phyloP scores from a whole-genome alignment of 2,113 vertebrate species.

The Neoarius graeffei region DNA sequence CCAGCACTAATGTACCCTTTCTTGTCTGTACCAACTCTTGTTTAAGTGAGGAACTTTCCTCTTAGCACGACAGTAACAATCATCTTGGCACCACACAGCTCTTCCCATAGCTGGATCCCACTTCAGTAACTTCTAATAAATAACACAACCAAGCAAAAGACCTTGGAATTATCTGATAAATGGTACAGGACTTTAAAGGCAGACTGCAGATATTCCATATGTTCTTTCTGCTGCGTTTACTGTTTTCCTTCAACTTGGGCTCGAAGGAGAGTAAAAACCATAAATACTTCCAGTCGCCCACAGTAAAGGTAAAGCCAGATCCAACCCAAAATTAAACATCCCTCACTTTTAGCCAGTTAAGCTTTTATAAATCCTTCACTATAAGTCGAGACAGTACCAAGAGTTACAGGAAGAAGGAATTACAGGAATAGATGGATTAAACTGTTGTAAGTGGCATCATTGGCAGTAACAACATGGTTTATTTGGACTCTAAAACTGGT shows the following conservation, averaged over 20 bases:
- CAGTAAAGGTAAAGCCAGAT: constrained; percentile 41
- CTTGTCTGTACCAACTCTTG: constrained; percentile 37
- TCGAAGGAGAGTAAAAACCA: constrained; percentile 28
- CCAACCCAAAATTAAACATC: constrained; percentile 33
- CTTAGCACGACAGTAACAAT: constrained; percentile 28
- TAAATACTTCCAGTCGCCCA: constrained; percentile 38
- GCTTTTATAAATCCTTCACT: constrained; percentile 29
- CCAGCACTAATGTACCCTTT: constrained; percentile 49
- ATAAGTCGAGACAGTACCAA: neutral
- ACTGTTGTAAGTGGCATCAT: neutral
- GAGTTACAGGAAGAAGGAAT: neutral
- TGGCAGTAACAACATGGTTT: neutral
- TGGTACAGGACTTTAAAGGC: constrained; percentile 40
- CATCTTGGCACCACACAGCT: constrained; percentile 29
- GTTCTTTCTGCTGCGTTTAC: constrained; percentile 20
- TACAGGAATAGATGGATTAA: neutral
- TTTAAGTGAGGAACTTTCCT: constrained; percentile 44
- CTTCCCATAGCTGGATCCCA: constrained; percentile 24
- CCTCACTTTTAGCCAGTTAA: constrained; percentile 21
- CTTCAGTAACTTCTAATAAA: constrained; percentile 42
- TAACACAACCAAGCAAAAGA: constrained; percentile 36
- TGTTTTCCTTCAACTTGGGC: neutral
- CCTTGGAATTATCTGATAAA: constrained; percentile 45
- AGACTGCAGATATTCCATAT: constrained; percentile 36
- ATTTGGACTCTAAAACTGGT: neutral